Evolutionary conservation across 2,888 invertebrate species (phyloP).

Genomic region (Dicyrtoma fusca): DNA sequence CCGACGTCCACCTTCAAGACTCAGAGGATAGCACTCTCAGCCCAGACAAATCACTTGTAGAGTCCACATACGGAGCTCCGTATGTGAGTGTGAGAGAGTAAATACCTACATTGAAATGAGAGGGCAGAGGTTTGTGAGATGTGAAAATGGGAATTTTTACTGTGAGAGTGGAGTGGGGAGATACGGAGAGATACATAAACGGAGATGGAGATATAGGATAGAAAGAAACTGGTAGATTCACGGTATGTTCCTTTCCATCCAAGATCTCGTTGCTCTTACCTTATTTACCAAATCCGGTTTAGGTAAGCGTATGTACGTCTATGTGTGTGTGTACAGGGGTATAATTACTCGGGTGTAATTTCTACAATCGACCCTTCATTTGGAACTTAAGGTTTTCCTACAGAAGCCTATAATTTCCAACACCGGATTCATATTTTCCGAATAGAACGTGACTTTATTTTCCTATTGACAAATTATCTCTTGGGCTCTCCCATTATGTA

Average conservation of each 20-base stretch:
- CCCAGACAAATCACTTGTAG: too few species aligned
- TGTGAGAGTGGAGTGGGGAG: not conserved
- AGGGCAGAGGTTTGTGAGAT: not conserved
- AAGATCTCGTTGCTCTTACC: conserved; percentile 38
- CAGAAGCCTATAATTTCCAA: conserved; percentile 55
- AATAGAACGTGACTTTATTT: conserved; percentile 56
- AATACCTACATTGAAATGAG: too few species aligned
- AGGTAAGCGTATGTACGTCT: conserved; percentile 50
- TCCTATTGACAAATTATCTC: conserved; percentile 55
- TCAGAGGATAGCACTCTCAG: too few species aligned
- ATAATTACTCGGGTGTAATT: conserved; percentile 56
- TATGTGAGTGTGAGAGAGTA: too few species aligned
- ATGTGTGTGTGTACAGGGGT: conserved; percentile 37
- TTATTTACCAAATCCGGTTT: conserved; percentile 57
- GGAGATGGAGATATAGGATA: not conserved
- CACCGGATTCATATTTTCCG: conserved; percentile 51
- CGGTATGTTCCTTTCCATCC: conserved; percentile 30
- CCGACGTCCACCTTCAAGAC: too few species aligned
- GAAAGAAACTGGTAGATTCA: conserved; percentile 14
- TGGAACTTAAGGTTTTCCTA: conserved; percentile 46
- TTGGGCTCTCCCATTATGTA: too few species aligned
- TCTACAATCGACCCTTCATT: conserved; percentile 55
- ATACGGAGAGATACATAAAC: not conserved
- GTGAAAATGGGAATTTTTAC: not conserved
- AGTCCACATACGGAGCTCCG: too few species aligned